These are phyloP conservation scores for Calidris pygmaea DNA, from an alignment of 2,113 vertebrate species.

Conservation along the genomic window DNA sequence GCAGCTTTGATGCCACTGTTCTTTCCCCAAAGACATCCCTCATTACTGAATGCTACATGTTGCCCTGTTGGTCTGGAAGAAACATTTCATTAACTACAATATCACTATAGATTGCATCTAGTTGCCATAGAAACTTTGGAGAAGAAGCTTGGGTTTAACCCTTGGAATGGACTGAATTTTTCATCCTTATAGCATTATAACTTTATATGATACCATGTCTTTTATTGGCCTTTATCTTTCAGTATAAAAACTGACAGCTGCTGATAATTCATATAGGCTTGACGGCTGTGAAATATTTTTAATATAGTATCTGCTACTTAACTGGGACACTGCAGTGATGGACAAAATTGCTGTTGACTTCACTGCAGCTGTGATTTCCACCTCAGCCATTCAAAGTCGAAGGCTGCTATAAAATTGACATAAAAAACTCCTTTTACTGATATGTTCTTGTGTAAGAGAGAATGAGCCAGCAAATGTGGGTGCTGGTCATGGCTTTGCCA, in stretches of 20 bases:
- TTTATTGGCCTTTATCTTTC: conserved; percentile 45
- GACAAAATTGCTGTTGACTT: conserved; percentile 32
- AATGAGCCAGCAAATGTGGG: not conserved
- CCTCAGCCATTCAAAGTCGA: not conserved
- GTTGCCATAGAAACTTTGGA: conserved; percentile 84
- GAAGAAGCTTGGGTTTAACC: conserved; percentile 75
- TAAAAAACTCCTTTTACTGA: not conserved
- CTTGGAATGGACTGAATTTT: conserved; percentile 69
- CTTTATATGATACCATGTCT: conserved; percentile 14
- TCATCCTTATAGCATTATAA: conserved; percentile 34
- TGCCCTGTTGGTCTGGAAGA: conserved; percentile 75
- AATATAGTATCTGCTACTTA: conserved; percentile 10
- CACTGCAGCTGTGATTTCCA: not conserved
- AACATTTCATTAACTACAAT: conserved; percentile 77
- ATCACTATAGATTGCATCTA: conserved; percentile 79
- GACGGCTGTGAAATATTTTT: conserved; percentile 31
- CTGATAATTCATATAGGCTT: conserved; percentile 23
- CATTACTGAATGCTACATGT: conserved; percentile 68
- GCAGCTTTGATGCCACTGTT: conserved; percentile 51
- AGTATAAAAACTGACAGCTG: conserved; percentile 24
- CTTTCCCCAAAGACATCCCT: conserved; percentile 63
- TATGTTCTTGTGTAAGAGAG: not conserved
- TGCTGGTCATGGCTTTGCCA: not conserved
- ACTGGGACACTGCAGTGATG: not conserved
- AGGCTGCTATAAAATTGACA: not conserved